Evolutionary conservation across 2,113 vertebrate species (phyloP), one percentile per base, ranked within the genome.

Genomic region (Lampris incognitus): DNA sequence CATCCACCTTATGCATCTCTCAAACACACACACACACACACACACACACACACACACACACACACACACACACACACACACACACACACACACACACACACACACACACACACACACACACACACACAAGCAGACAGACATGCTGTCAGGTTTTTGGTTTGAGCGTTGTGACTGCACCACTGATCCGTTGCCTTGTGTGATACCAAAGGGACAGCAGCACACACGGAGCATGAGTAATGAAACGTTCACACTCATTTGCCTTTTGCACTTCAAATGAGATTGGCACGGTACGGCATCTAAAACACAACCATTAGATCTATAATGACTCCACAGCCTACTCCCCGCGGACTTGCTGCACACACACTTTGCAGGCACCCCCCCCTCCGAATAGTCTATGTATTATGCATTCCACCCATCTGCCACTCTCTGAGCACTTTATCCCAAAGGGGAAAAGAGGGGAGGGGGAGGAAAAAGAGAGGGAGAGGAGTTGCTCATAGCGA

Each of bases 361-460:
- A 44, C 82, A 71, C 74, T 74, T 74, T 61, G 51, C 72, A 77
- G 66, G 71, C 49, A 69, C 76, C 84, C 83, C 84, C 74, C 91
- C 87, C 85, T 78, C 88, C 78, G 86, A 88, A 84, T 76, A 84
- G 76, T 89, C 88, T 77, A 93, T 95, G 90, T 92, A 95, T 95
- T 92, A 95, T 94, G 92, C 92, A 95, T 95, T 93, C 93, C 91
- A 91, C 92, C 93, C 94, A 94, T 94, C 94, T 94, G 93, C 91
- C 86, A 87, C 85, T 85, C 89, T 88, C 85, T 90, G 87, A 92
- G 86, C 90, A 70, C 86, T 91, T 69, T 84, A 87, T 93, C 93
- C 89, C 93, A 87, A 61, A 88, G 87, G 91, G 81, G 61, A 79
- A 82, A 75, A 85, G 88, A 74, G 77, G 86, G 64, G 81, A 67